These are phyloP conservation scores for Brachionus rotundiformis DNA, from an alignment of 1,140 invertebrate species.

Conservation along the genomic window DNA sequence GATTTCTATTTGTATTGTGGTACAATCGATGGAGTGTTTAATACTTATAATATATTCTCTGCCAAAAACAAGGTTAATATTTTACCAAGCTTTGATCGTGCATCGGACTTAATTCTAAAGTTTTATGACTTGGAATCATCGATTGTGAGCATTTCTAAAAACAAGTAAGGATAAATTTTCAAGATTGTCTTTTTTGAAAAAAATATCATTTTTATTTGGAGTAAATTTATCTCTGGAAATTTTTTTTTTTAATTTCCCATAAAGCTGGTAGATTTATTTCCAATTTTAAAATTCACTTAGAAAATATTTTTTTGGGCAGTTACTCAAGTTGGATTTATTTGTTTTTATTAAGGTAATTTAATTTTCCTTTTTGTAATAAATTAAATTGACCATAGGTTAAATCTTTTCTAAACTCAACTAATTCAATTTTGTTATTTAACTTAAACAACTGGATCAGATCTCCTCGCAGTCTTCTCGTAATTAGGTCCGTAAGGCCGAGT, in stretches of 20 bases:
- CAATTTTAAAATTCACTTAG: too few species aligned
- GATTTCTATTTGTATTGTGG: background rate
- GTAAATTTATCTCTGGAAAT: background rate
- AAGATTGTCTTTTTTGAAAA: too few species aligned
- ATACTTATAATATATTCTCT: background rate
- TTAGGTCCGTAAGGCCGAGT: background rate
- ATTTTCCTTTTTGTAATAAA: too few species aligned
- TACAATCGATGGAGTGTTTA: conserved; percentile 9
- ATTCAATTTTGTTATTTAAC: too few species aligned
- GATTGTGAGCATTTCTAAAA: background rate
- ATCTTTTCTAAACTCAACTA: too few species aligned
- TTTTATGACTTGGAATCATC: background rate
- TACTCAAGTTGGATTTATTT: too few species aligned
- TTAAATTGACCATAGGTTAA: too few species aligned
- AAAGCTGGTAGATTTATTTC: too few species aligned
- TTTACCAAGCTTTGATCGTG: conserved; percentile 11
- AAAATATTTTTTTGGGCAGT: too few species aligned
- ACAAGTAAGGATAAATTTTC: background rate
- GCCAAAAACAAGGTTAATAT: background rate
- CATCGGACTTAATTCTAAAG: background rate
- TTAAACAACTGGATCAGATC: conserved; percentile 22
- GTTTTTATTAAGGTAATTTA: too few species aligned
- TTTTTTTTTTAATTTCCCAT: too few species aligned
- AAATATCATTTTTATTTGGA: too few species aligned
- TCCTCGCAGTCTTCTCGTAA: background rate